Evolutionary conservation across 2,888 invertebrate genomes (phyloP), one percentile per base, ranked within the genome.

Genomic region (Dusona sp.): DNA sequence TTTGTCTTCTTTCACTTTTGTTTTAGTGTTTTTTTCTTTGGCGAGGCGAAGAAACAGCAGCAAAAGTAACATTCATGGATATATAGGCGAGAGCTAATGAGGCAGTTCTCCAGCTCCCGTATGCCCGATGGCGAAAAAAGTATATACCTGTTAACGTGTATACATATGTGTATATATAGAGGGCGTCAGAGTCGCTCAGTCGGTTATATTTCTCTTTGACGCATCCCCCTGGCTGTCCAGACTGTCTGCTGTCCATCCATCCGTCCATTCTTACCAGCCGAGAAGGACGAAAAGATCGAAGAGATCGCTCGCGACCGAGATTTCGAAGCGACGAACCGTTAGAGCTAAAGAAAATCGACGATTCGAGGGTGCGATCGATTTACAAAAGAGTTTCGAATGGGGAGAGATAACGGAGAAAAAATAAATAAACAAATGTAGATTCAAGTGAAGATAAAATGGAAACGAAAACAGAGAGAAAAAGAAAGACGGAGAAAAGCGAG

Each of bases 131-230:
- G 70, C 57, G 57, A 79, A 72, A 57, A 67, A 79, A 70, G 13
- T 42, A 42, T 42, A 42, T 42, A 13, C 42, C 13, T 13, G 42
- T 42, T 13, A 11, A 36, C 11, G 42, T 42, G 11, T 36, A 42
- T 42, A 38, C 25, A n/a, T 72, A n/a, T 72, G 8, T 72, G 4
- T 72, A 48, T 51, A 29, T 38, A 74, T 19, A 70, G 68, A 79
- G 82, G 91, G 90, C 92, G 91, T 91, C 90, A 90, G 89, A 77
- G 89, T 89, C 89, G 51, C 45, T 82, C 91, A 79, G 65, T 88
- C 88, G 93, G 93, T 93, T 94, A 94, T 94, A 94, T 94, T 94
- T 94, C 94, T 94, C 94, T 93, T 92, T 92, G 94, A 93, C 93
- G 93, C 93, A 94, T 93, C 93, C 87, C 91, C 91, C 90, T 90